A percentile compares a stretch with the other conserved stretches of the same genome.
Evolutionary conservation across 2,888 invertebrate genomes (phyloP).

Genomic region (Aporophyla nigra): DNA sequence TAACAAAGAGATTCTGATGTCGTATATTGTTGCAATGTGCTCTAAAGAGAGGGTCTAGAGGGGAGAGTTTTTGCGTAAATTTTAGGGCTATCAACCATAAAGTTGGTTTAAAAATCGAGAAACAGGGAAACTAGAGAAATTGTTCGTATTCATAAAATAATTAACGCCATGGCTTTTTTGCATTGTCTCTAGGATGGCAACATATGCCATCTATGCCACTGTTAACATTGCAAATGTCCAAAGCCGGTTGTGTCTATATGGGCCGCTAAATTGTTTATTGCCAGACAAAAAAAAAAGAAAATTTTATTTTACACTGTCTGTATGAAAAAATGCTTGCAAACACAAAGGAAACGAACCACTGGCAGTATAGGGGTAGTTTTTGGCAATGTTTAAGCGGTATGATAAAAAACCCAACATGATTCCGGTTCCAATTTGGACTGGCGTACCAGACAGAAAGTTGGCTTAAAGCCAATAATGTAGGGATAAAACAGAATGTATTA

Average conservation of each 20-base stretch:
- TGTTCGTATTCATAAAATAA: too few species aligned
- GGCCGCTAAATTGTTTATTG: neutral
- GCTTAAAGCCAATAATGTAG: constrained; percentile 27
- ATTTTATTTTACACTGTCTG: neutral
- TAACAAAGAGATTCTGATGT: constrained; percentile 28
- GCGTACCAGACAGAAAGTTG: constrained; percentile 21
- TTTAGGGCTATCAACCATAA: neutral
- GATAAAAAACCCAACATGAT: constrained; percentile 28
- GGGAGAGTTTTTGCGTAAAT: neutral
- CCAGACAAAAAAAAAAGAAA: neutral
- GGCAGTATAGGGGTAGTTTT: constrained; percentile 8
- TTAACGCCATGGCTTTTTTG: neutral
- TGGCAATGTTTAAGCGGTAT: constrained; percentile 32
- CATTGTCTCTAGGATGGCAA: neutral
- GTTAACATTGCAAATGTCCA: neutral
- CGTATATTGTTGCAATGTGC: constrained; percentile 2
- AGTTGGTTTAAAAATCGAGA: neutral
- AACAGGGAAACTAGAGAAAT: neutral
- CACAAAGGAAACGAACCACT: neutral
- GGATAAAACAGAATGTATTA: constrained; percentile 12
- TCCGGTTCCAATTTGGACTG: constrained; percentile 26
- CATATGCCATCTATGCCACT: neutral
- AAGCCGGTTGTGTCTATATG: neutral
- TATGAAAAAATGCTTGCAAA: neutral
- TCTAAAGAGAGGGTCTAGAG: neutral